phyloP scores from a whole-genome alignment of 2,797 vertebrate species.

The Tokudaia muenninki region DNA sequence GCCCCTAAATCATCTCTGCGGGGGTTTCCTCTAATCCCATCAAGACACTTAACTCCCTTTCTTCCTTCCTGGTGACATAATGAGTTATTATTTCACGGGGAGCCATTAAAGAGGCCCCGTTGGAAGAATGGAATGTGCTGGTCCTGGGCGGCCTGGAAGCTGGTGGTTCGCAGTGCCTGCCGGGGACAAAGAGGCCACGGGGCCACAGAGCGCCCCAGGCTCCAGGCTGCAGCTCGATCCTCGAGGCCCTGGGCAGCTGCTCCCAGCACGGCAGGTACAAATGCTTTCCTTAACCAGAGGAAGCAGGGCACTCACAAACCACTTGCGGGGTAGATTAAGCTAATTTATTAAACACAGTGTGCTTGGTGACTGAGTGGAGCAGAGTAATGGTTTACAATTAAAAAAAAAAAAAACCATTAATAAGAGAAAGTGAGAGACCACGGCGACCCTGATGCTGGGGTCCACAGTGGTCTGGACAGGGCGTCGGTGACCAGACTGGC shows the following conservation, averaged over 20 bases:
- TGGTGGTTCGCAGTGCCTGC: background rate
- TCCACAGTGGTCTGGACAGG: background rate
- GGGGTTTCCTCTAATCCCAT: slow-evolving; percentile 92
- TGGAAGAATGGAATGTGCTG: slow-evolving; percentile 84
- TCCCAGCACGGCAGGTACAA: slow-evolving; percentile 89
- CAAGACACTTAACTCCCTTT: slow-evolving; percentile 91
- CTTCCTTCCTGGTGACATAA: slow-evolving; percentile 89
- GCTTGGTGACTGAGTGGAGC: slow-evolving; percentile 94
- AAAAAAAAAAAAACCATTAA: slow-evolving; percentile 88
- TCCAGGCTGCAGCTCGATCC: background rate
- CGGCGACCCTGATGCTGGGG: slow-evolving; percentile 72
- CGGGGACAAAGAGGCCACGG: background rate
- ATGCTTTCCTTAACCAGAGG: slow-evolving; percentile 96
- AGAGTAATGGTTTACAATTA: slow-evolving; percentile 91
- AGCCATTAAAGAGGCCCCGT: slow-evolving; percentile 89
- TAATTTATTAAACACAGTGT: slow-evolving; percentile 98
- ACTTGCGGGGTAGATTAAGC: slow-evolving; percentile 96
- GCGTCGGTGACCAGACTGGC: background rate
- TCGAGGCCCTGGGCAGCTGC: background rate
- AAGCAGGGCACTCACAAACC: slow-evolving; percentile 94
- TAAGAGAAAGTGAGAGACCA: slow-evolving; percentile 84
- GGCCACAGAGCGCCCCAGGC: background rate
- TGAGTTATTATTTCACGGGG: slow-evolving; percentile 92
- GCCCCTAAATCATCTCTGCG: slow-evolving; percentile 92
- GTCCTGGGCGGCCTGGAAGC: slow-evolving; percentile 58